These are phyloP conservation scores for Dipodomys spectabilis DNA, from an alignment of 2,113 vertebrate species.

Conservation along the genomic window DNA sequence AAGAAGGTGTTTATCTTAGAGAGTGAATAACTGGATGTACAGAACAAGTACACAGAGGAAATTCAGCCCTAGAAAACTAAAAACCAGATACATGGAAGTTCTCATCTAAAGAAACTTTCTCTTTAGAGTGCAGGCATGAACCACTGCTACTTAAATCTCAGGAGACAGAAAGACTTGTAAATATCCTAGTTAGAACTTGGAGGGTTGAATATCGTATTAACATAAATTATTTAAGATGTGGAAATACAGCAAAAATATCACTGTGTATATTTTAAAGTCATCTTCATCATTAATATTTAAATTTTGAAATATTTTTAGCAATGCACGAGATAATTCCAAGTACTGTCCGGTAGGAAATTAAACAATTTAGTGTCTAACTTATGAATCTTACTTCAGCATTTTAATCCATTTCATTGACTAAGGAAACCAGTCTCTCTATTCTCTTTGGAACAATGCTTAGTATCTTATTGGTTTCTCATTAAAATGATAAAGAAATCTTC, in stretches of 20 bases:
- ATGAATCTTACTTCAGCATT: neutral
- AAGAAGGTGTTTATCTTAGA: neutral
- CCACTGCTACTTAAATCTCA: neutral
- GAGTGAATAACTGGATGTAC: neutral
- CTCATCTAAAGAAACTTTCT: neutral
- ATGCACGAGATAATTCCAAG: neutral
- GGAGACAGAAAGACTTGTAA: neutral
- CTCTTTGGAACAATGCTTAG: neutral
- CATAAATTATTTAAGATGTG: neutral
- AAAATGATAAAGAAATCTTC: neutral
- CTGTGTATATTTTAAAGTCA: neutral
- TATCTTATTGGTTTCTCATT: constrained; percentile 12
- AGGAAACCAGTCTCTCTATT: neutral
- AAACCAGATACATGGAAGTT: neutral
- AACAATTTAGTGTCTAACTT: neutral
- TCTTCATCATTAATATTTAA: neutral
- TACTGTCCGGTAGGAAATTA: neutral
- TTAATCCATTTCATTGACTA: neutral
- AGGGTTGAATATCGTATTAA: neutral
- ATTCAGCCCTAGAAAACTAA: neutral
- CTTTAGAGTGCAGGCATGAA: too few species aligned
- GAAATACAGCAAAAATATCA: neutral
- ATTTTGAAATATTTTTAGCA: constrained; percentile 11
- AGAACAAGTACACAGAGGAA: neutral
- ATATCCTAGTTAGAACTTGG: neutral